Evolutionary conservation across 2,888 invertebrate genomes (phyloP), one percentile per base, ranked within the genome.

Genomic region (Limnephilus lunatus): DNA sequence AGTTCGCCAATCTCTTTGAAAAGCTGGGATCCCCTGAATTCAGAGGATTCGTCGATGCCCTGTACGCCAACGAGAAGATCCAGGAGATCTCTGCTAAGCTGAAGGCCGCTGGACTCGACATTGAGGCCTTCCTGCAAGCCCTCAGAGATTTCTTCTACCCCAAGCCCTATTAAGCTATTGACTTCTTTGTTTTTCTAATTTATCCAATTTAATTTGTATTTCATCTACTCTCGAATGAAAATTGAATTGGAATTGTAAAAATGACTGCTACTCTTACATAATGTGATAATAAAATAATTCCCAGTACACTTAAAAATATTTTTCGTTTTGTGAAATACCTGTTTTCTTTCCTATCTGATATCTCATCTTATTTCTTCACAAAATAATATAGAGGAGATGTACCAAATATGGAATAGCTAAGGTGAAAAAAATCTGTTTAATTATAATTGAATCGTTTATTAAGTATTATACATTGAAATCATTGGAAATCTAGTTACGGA

Each of bases 91-190:
- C 92, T 30, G 90, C 91, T 32, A 81, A 81, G 39, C 68, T 92
- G 35, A 91, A 85, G 35, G 91, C 91, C 32, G 90, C 89, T 32
- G 92, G 92, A 31, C 48, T 92, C 11, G 91, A 92, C 68, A 81
- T 92, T 32, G 91, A 85, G 30, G 89, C 89, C n/a, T 31, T 92
- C 30, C 39, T 91, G 44, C 48, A 90, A 53, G 32, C 89, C 25
- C 81, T 91, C 15, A 91, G 81, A 80, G 86, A 91, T 19, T 91
- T 91, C 44, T 91, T 91, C 85, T 68, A 85, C 85, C 85, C 85
- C 19, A 90, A 83, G 86, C 48, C 86, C 53, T 90, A 83, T 85
- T 85, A 39, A 85, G 39, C 32, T 4, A 31, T 19, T 14, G 14
- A 15, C 11, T 85, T 68, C 1, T 25, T 68, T 25, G 19, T 25